These are phyloP conservation scores for Eira barbara DNA, from an alignment of 2,113 vertebrate species.

Conservation along the genomic window DNA sequence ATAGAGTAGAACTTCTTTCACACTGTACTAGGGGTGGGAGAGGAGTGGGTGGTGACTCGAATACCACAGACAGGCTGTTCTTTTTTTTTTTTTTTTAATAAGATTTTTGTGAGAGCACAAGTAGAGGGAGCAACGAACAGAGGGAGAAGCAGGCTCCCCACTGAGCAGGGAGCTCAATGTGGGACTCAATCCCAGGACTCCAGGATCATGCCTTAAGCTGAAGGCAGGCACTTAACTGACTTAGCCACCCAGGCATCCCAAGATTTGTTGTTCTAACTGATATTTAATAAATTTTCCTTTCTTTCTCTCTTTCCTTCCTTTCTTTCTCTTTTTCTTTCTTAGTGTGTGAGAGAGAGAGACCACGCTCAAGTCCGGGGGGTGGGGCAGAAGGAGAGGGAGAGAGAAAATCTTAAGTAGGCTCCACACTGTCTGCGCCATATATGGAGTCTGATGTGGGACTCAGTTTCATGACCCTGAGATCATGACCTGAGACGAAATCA, in stretches of 20 bases:
- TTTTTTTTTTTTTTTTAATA: neutral
- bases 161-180: too few relatives aligned
- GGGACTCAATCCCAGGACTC: too few relatives aligned
- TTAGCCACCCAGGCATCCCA: too few relatives aligned
- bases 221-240: too few relatives aligned
- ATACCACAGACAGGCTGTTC: neutral
- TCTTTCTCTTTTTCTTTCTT: too few relatives aligned
- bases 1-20: neutral
- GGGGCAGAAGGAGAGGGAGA: neutral
- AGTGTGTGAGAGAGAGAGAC: neutral
- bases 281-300: neutral
- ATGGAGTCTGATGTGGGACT: neutral
- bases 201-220: too few relatives aligned
- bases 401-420: neutral
- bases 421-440: too few relatives aligned
- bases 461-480: neutral
- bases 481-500: neutral
- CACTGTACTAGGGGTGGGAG: neutral
- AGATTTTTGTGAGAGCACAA: too few relatives aligned
- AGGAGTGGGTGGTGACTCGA: neutral
- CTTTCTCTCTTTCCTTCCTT: too few relatives aligned
- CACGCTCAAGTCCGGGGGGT: neutral
- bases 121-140: too few relatives aligned
- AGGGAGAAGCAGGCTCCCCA: too few relatives aligned
- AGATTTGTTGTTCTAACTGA: neutral